Evolutionary conservation across 2,888 invertebrate species (phyloP).

Genomic region (Drosophila neonasuta): DNA sequence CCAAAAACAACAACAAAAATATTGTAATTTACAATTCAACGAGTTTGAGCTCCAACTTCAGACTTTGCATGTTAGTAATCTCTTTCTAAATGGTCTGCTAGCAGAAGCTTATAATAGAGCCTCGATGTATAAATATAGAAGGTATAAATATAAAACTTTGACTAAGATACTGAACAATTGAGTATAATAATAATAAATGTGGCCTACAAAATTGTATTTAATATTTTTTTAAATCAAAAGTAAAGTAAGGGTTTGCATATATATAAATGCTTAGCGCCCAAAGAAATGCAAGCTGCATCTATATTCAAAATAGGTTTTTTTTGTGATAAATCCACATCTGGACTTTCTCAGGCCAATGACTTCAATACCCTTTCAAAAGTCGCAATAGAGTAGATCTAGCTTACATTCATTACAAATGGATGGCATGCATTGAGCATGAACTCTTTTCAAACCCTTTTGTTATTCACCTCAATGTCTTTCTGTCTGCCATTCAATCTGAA

Average conservation of each 20-base stretch:
- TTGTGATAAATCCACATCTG: too few relatives aligned
- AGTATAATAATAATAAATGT: too few relatives aligned
- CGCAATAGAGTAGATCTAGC: not conserved
- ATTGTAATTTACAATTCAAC: slow-evolving; percentile 68
- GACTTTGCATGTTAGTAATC: slow-evolving; percentile 59
- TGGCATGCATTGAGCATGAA: slow-evolving; percentile 6
- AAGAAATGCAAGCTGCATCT: too few relatives aligned
- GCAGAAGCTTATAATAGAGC: slow-evolving; percentile 7
- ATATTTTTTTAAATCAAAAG: too few relatives aligned
- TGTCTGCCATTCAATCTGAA: slow-evolving; percentile 2
- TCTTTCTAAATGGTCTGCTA: slow-evolving; percentile 52
- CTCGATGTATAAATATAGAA: not conserved
- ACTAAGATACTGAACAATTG: not conserved
- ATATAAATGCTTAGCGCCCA: too few relatives aligned
- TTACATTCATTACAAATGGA: not conserved
- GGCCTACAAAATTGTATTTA: too few relatives aligned
- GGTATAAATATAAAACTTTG: not conserved
- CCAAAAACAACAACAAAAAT: slow-evolving; percentile 1
- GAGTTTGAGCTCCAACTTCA: slow-evolving; percentile 18
- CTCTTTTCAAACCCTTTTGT: slow-evolving; percentile 13
- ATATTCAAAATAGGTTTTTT: too few relatives aligned
- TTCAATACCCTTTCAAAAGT: not conserved
- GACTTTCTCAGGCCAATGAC: not conserved
- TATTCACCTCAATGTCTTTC: slow-evolving; percentile 5
- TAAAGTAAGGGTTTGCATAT: too few relatives aligned